Base-by-base conservation (phyloP, 2,113 vertebrate species). In the Illadopsis cleaveri region DNA sequence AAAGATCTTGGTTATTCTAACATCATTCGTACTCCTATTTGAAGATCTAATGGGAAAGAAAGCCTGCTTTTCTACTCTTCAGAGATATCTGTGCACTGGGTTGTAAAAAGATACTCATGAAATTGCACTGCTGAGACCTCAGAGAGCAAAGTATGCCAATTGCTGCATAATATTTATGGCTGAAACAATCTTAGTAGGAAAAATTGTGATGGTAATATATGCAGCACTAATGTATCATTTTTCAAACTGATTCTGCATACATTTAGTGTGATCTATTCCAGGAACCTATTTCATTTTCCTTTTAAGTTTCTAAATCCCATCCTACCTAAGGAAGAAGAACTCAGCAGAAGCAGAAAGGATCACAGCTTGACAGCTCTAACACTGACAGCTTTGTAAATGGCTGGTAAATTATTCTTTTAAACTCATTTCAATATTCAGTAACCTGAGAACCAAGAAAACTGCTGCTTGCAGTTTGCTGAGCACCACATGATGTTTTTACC, bases 241-340 rank as follows among this genome's bases (percentile, higher is more conserved):
- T 79, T 89, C 71, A 93, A 92, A 83, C 53, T 3, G 0, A 81
- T 86, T 86, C 80, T 80, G 92, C 78, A 92, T 65, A 57, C 48
- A 80, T 82, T 95, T 90, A 78, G 82, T 12, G 28, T 35, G 89
- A 51, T 47, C 70, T 95, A 94, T 94, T 95, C 86, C 56, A 86
- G 77, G 75, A 91, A 94, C 37, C 51, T 51, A 85, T 48, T 71
- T 79, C 6, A 71, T 71, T 92, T 81, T 61, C 86, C 79, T 86
- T 94, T 85, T 60, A 72, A 44, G 23, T 80, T 86, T 91, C 68
- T 45, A 90, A 85, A 90, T 88, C 61, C 47, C 58, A 85, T 54
- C 57, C 57, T 72, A 91, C 75, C 84, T 89, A 93, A 45, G 62
- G 51, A 93, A 82, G 54, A 56, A 81, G 61, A 51, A 83, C 15